Base-by-base conservation (phyloP, 2,888 invertebrate genomes). In the Agrenia bidenticulata region DNA sequence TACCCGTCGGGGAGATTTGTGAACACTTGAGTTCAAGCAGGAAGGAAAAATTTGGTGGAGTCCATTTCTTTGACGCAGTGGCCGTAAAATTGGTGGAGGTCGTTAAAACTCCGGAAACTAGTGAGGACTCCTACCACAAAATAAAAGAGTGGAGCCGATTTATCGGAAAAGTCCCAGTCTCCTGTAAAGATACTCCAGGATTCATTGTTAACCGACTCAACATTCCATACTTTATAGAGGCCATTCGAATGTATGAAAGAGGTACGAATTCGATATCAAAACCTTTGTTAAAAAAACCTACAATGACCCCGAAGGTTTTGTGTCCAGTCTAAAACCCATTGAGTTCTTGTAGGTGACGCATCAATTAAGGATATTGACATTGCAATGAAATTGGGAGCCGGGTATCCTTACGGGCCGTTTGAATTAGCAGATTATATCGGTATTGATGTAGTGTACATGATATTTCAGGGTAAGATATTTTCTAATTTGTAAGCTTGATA, bases 61-160 rank as follows among this genome's bases (percentile, higher is more conserved):
- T 85, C 5, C 85, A 85, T 77, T 85, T 85, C 77, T 85, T 85
- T 77, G 85, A 84, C 76, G 84, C 85, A 26, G 84, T 82, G 17
- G 78, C 85, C 66, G 85, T 85, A 84, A 84, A 83, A 77, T 78
- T 85, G 9, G 78, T 85, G 9, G 85, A 85, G 80, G 84, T 84
- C 64, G 67, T 84, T 42, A 78, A 81, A 65, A 81, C 79, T 63
- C 77, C 79, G 37, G 81, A 82, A 62, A 85, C 84, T 1, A 81
- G 79, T 62, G 81, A 82, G 58, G 81, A 79, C 41, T 82, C 83
- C 1, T 82, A 80, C 73, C 62, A 71, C 54, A 76, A 78, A 42
- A 74, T 85, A 58, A 72, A 81, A 56, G 80, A 79, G 21, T 85
- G 82, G 78, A 83, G 83, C 7, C 80, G 81, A 72, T 77, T 79